Conservation (phyloP, 2,113 vertebrate genomes). For the Ondatra zibethicus region DNA sequence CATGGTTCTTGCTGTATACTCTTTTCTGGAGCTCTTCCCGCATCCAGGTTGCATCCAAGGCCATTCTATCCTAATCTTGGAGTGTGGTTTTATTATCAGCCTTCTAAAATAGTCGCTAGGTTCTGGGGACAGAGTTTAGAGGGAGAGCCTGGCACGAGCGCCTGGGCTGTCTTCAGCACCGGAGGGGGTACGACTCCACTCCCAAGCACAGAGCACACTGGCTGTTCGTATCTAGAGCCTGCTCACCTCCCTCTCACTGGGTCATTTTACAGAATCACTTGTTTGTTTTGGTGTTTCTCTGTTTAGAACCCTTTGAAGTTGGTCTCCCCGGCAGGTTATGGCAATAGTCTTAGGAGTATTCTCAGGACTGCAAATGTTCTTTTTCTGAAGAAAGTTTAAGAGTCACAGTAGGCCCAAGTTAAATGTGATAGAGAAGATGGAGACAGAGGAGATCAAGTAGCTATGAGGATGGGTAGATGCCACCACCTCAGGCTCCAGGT, state of each 20-base stretch:
- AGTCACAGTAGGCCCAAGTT: background rate
- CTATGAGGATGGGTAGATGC: background rate
- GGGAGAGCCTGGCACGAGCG: background rate
- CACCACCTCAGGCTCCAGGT: too few species aligned
- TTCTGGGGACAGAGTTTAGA: too few species aligned
- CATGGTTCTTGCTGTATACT: background rate
- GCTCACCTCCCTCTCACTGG: background rate
- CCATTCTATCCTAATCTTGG: background rate
- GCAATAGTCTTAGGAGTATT: background rate
- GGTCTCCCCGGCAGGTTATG: background rate
- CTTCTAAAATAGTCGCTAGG: background rate
- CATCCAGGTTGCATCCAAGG: background rate
- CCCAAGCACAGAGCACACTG: background rate
- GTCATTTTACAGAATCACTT: too few species aligned
- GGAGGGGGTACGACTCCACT: too few species aligned
- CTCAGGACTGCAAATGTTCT: background rate
- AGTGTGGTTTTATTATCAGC: background rate
- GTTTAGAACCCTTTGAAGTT: background rate
- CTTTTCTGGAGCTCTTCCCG: background rate
- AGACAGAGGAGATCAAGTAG: background rate
- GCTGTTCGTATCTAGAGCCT: background rate
- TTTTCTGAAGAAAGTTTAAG: background rate
- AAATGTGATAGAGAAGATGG: background rate
- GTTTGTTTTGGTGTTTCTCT: background rate
- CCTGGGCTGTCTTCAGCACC: too few species aligned